Evolutionary conservation across 2,797 vertebrate genomes (phyloP), one percentile per base, ranked within the genome.

Genomic region (Galagoides demidoff): DNA sequence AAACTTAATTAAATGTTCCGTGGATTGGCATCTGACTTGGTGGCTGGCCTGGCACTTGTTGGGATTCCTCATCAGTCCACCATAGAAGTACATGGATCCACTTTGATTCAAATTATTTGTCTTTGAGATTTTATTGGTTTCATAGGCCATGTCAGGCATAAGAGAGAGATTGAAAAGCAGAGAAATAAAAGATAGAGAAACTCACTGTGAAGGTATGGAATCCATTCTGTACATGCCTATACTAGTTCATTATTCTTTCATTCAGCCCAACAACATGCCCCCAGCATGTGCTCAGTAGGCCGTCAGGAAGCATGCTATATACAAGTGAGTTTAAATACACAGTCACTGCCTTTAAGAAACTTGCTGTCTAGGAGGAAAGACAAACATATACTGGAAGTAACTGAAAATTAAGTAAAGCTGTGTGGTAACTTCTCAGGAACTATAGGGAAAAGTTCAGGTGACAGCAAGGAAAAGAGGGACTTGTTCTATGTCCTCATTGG

Each of bases 111-210:
- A n/a, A 49, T 7, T 10, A 83, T 4, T 59, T 25, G 22, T 49
- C 31, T 87, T 79, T 64, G 71, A 31, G 10, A 61, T 85, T 93
- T 78, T 83, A 83, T 89, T 91, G 11, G 19, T 90, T 96, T 94
- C 27, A 45, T 76, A 78, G 2, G 2, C 22, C 17, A 89, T 17
- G 25, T 7, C 43, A 43, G 23, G 31, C 16, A 31, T 43, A 64
- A 82, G 34, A 8, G 8, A 16, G 84, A 22, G 22, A 70, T 74
- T 25, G 78, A 87, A 84, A 4, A 17, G n/a, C 4, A 66, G 6
- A 93, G 63, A 10, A 70, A 93, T 14, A 73, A 89, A 89, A 92
- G n/a, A 59, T 11, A 55, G 64, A 55, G 37, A 89, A 31, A 39
- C 17, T 92, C 85, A 77, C 55, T 78, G 0, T 83, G 61, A 90